Percentiles rank a stretch among this genome's conserved stretches.
These are phyloP conservation scores for Gallinago nigripennis DNA, from an alignment of 2,797 vertebrate genomes.

Conservation along the genomic window DNA sequence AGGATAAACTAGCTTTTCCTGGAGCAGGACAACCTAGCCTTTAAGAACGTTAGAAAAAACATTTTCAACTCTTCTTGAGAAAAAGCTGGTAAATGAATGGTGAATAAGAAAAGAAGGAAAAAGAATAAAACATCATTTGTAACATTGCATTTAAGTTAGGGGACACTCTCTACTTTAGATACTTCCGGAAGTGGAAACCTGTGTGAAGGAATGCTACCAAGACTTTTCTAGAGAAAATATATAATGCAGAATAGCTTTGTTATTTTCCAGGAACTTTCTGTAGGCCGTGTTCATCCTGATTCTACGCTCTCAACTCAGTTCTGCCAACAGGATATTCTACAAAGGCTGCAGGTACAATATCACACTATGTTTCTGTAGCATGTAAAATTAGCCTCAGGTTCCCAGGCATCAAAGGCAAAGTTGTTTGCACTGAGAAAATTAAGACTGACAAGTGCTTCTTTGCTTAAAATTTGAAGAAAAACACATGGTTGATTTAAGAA, in stretches of 20 bases:
- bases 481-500: background rate
- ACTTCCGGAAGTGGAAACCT: background rate
- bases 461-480: conserved; percentile 24
- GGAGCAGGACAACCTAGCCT: background rate
- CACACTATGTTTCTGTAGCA: background rate
- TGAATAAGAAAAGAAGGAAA: background rate
- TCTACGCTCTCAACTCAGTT: background rate
- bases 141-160: background rate
- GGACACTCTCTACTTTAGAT: background rate
- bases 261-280: background rate
- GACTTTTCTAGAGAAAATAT: background rate
- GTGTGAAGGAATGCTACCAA: background rate
- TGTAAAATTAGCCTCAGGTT: background rate
- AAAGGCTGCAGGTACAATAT: background rate
- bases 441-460: background rate
- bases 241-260: accelerated
- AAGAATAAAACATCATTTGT: background rate
- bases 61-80: background rate
- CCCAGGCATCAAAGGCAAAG: background rate
- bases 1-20: conserved; percentile 11
- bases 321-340: background rate
- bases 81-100: background rate
- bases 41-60: conserved; percentile 44
- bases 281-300: background rate
- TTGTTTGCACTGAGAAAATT: conserved; percentile 16